Conservation (phyloP, 2,113 vertebrate genomes). For the Sinocyclocheilus anshuiensis region DNA sequence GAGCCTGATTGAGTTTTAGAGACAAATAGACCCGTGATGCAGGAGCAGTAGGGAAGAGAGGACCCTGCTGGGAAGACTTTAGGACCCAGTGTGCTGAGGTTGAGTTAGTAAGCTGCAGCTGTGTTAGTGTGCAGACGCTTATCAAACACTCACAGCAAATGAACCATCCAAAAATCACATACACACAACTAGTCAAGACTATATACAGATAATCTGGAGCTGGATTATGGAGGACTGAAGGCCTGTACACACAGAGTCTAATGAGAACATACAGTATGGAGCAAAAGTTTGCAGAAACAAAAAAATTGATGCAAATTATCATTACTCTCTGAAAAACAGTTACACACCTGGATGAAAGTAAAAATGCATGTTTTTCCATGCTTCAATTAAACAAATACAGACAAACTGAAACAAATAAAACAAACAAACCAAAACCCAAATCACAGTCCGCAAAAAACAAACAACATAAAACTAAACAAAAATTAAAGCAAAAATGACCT, state of each 20-base stretch:
- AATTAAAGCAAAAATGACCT: too few relatives aligned
- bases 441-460: too few relatives aligned
- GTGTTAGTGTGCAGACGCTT: conserved; percentile 16
- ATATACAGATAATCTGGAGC: neutral
- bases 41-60: conserved; percentile 35
- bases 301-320: too few relatives aligned
- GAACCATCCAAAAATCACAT: neutral
- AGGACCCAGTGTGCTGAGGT: neutral
- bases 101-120: conserved; percentile 39
- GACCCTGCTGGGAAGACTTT: neutral
- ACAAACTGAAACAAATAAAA: too few relatives aligned
- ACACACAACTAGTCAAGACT: neutral
- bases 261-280: neutral
- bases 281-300: neutral
- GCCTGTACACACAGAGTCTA: conserved; percentile 2
- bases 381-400: too few relatives aligned
- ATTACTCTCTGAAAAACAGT: too few relatives aligned
- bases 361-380: too few relatives aligned
- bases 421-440: too few relatives aligned
- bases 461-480: too few relatives aligned
- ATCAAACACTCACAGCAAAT: neutral
- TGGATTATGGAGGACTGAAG: neutral
- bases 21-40: conserved; percentile 3
- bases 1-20: neutral
- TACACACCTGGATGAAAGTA: too few relatives aligned